Conservation (phyloP, 2,888 invertebrate species). For the Flexamia atlantica region DNA sequence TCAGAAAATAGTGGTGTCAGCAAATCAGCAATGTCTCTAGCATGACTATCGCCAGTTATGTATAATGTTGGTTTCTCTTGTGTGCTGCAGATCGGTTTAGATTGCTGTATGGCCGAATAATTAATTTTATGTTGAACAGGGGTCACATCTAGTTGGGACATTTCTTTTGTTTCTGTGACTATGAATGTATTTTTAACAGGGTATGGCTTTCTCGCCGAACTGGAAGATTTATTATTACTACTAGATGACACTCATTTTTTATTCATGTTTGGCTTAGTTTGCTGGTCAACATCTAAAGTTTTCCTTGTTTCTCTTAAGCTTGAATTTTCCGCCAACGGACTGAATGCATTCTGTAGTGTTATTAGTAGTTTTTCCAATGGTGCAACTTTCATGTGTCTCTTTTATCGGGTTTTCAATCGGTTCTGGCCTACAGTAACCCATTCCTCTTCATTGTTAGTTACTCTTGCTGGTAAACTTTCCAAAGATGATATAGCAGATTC, state of each 20-base stretch:
- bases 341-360: not conserved
- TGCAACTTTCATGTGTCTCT: not conserved
- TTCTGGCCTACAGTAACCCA: not conserved
- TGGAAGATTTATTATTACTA: not conserved
- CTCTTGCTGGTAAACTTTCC: not conserved
- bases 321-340: not conserved
- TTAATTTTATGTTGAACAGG: not conserved
- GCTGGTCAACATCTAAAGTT: not conserved
- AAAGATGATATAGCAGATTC: no score
- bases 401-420: not conserved
- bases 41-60: conserved; percentile 16
- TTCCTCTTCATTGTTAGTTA: not conserved
- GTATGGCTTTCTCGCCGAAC: not conserved
- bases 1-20: conserved; percentile 12
- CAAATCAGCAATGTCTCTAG: conserved; percentile 13
- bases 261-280: conserved; percentile 2
- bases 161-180: not conserved
- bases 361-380: not conserved
- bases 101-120: not conserved
- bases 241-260: not conserved
- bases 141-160: not conserved
- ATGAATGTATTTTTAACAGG: not conserved
- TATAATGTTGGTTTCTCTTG: not conserved
- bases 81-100: not conserved
- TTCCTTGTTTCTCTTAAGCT: not conserved